phyloP scores from a whole-genome alignment of 2,113 vertebrate genomes.

The Piprites chloris region DNA sequence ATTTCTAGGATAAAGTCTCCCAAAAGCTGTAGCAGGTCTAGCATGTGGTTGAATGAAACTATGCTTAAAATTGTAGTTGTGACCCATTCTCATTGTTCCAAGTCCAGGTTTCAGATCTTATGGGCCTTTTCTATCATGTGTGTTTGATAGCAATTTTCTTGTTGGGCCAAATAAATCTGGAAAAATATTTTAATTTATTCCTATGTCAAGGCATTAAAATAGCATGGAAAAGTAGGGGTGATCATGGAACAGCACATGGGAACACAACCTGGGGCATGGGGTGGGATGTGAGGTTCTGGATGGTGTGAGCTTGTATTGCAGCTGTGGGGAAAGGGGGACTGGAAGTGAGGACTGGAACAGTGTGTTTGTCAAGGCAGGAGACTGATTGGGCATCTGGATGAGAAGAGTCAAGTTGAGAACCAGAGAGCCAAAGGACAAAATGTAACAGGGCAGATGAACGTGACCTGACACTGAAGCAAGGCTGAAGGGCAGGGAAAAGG shows the following conservation, averaged over 20 bases:
- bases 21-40: not conserved
- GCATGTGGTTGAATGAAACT: not conserved
- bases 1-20: not conserved
- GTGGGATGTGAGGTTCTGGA: not conserved
- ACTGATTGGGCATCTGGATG: not conserved
- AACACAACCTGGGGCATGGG: fast-evolving
- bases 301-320: not conserved
- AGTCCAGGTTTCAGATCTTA: not conserved
- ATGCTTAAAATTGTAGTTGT: not conserved
- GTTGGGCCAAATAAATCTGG: not conserved
- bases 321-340: not conserved
- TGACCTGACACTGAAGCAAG: not conserved
- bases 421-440: not conserved
- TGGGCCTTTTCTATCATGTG: not conserved
- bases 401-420: not conserved
- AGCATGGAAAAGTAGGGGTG: not conserved
- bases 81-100: not conserved
- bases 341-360: not conserved
- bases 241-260: not conserved
- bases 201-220: not conserved
- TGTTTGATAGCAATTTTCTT: not conserved
- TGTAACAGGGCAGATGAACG: fast-evolving
- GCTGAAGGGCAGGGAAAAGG: not conserved
- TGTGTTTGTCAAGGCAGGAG: not conserved
- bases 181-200: not conserved